Evolutionary conservation across 1,140 invertebrate species (phyloP), one percentile per base, ranked within the genome.

Genomic region (Archivesica marissinica): DNA sequence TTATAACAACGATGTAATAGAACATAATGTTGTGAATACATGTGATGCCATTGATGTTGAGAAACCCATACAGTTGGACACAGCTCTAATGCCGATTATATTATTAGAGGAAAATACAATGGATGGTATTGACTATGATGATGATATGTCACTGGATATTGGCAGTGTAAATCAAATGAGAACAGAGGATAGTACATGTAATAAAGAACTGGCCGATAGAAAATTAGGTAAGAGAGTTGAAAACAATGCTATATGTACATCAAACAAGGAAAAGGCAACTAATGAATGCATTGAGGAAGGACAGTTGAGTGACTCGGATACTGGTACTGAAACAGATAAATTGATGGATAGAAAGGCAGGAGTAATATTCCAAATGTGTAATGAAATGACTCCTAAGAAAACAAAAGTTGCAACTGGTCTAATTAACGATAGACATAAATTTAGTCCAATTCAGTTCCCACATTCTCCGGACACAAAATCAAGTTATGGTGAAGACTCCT

Each of bases 51-150:
- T n/a, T 50, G 47, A 50, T 50, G 47, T 11, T 50, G n/a, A 50
- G n/a, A 50, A 50, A 50, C 11, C 11, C 11, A 44, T 7, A 13
- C 4, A 44, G 47, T 44, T 44, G 1, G 66, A 72, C 15, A 17
- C 6, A 7, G 38, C 33, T 4, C 30, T 30, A 35, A 23, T 44
- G 20, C 66, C 38, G 7, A 44, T 72, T 72, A 44, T 72, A 44
- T 17, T 72, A 1, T 38, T 72, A 9, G 66, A 72, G 9, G 66
- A 72, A 13, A 50, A 72, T 20, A 44, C 66, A 72, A 44, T 72
- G 39, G 66, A 72, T 50, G 38, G 44, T 72, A 72, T 72, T 25
- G 66, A 72, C 47, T 72, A 72, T 41, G 23, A 72, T 47, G 66
- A 72, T 72, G 44, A 50, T 72, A 20, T 72, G 1, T 44, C 39